phyloP scores from a whole-genome alignment of 2,888 invertebrate species.

The Pristionchus maxplancki region DNA sequence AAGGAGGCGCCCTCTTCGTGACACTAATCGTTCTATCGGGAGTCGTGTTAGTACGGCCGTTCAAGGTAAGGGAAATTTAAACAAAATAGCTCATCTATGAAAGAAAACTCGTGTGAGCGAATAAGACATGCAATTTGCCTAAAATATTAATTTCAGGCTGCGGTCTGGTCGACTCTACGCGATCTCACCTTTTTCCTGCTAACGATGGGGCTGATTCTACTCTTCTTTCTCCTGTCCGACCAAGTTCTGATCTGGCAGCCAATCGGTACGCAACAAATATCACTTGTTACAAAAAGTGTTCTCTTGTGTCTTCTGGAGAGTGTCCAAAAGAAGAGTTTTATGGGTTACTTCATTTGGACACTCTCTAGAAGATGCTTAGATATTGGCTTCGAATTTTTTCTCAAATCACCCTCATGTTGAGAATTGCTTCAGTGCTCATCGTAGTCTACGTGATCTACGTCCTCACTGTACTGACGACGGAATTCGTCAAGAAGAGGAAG shows the following conservation, averaged over 20 bases:
- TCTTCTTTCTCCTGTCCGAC: constrained; percentile 80
- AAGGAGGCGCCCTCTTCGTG: constrained; percentile 11
- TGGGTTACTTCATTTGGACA: too few species aligned
- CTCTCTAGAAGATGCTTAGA: too few species aligned
- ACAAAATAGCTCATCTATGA: background rate
- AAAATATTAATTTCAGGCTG: constrained; percentile 18
- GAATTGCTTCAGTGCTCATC: background rate
- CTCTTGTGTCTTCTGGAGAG: too few species aligned
- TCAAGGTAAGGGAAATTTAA: background rate
- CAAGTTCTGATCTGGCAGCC: constrained; percentile 81
- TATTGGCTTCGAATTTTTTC: background rate
- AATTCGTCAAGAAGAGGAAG: background rate
- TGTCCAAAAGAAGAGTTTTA: too few species aligned
- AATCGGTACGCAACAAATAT: constrained; percentile 52
- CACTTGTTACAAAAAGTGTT: too few species aligned
- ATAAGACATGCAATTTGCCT: too few species aligned
- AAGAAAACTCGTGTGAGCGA: too few species aligned
- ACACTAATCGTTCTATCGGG: background rate
- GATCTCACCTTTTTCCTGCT: constrained; percentile 81
- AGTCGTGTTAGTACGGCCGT: background rate
- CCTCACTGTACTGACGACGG: background rate
- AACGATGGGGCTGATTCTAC: constrained; percentile 81
- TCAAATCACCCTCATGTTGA: background rate
- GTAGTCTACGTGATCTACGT: background rate
- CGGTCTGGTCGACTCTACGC: constrained; percentile 78